phyloP scores from a whole-genome alignment of 2,113 vertebrate species.

The Ascaphus truei region DNA sequence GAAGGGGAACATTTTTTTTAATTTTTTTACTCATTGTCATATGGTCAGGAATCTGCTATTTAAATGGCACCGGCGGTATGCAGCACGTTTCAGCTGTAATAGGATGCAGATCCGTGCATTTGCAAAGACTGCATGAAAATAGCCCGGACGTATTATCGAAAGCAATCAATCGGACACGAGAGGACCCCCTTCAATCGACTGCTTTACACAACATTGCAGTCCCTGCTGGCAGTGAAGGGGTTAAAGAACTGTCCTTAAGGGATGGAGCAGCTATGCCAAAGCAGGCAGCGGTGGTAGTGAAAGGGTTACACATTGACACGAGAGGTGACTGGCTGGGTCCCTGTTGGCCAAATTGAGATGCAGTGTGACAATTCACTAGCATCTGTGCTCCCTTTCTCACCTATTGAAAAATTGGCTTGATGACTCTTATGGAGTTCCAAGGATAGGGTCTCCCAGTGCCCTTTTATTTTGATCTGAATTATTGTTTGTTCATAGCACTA shows the following conservation, averaged over 20 bases:
- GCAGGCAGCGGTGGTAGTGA: not conserved
- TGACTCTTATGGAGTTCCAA: constrained; percentile 44
- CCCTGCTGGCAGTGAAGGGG: not conserved
- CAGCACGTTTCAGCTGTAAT: not conserved
- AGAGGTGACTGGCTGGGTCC: constrained; percentile 55
- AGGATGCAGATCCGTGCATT: not conserved
- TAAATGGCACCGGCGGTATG: constrained; percentile 15
- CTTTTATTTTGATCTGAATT: constrained; percentile 37
- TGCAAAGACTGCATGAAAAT: not conserved
- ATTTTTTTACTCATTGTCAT: not conserved
- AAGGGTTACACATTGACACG: constrained; percentile 46
- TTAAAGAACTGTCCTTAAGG: not conserved
- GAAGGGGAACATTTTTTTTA: not conserved
- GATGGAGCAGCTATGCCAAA: constrained; percentile 28
- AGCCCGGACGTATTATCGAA: too few relatives aligned
- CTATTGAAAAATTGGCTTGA: not conserved
- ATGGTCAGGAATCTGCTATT: constrained; percentile 14
- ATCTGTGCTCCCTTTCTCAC: constrained; percentile 57
- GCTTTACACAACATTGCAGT: not conserved
- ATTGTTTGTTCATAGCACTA: constrained; percentile 46
- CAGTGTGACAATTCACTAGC: constrained; percentile 53
- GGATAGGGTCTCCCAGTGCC: constrained; percentile 50
- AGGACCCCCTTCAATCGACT: not conserved
- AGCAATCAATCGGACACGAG: not conserved
- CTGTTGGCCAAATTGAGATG: constrained; percentile 61